Percentiles rank a stretch among this genome's conserved stretches.
These are phyloP conservation scores for Luehdorfia chinensis DNA, from an alignment of 1,140 invertebrate genomes.

Conservation along the genomic window DNA sequence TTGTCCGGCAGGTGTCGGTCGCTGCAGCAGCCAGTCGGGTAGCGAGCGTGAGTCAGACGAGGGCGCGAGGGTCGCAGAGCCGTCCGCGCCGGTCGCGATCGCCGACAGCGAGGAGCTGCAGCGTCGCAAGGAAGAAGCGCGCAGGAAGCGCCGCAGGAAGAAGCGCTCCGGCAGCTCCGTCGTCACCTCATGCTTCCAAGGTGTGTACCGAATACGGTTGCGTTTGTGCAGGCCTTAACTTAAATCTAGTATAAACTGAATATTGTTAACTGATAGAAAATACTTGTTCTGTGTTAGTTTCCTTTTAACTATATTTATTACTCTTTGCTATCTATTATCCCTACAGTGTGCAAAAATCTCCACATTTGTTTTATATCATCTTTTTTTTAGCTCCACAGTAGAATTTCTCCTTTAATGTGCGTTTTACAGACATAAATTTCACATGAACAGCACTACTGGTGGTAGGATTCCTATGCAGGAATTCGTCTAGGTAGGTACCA, in stretches of 20 bases:
- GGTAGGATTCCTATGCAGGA: too few species aligned
- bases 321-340: too few species aligned
- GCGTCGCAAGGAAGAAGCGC: slow-evolving; percentile 90
- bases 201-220: slow-evolving; percentile 57
- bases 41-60: slow-evolving; percentile 70
- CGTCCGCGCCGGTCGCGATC: slow-evolving; percentile 69
- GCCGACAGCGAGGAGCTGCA: slow-evolving; percentile 80
- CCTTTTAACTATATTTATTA: too few species aligned
- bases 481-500: too few species aligned
- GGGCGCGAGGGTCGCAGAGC: slow-evolving; percentile 45
- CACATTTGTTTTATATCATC: too few species aligned
- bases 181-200: slow-evolving; percentile 93
- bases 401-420: too few species aligned
- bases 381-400: too few species aligned
- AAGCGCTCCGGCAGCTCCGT: slow-evolving; percentile 91
- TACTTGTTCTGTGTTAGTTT: too few species aligned
- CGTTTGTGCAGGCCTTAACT: background rate
- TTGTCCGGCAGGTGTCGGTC: slow-evolving; percentile 58
- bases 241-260: background rate
- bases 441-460: too few species aligned
- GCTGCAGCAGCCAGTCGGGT: slow-evolving; percentile 77
- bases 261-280: too few species aligned
- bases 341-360: too few species aligned
- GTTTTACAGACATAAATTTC: too few species aligned
- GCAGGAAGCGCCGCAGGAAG: slow-evolving; percentile 91